Evolutionary conservation across 2,888 invertebrate species (phyloP), one percentile per base, ranked within the genome.

Genomic region (Amblyjoppa proteus): DNA sequence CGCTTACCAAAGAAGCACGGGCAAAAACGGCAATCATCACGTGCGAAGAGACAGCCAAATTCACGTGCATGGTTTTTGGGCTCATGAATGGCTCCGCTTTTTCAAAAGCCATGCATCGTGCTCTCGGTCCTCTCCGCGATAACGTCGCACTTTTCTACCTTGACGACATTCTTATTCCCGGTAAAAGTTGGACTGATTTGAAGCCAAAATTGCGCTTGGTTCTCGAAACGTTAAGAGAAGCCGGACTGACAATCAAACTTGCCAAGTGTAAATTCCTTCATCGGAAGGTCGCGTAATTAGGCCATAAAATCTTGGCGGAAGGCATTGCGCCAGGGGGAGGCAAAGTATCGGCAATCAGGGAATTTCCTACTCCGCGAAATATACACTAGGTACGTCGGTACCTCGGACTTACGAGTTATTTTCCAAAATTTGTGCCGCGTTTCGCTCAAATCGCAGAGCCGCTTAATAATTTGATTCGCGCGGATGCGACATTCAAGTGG

Each of bases 181-280:
- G 61, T 45, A 75, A 25, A 16, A 70, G 82, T 6, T 91, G 89
- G 88, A 38, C 79, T 0, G 89, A 91, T 20, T 88, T 92, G 75
- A 20, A n/a, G 5, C 31, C 31, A 6, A 38, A 45, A 13, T 25
- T 77, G 2, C 9, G 9, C 2, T 7, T n/a, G 0, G 77, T 77
- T 13, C 38, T 69, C 3, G 56, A 68, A 0, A 68, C 77, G 9
- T 56, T 77, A 2, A 4, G 68, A 9, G n/a, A 41, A 6, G 89
- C 89, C 0, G 86, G 89, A 1, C 78, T 92, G 6, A 92, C 90
- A 0, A 69, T 93, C 1, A 91, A 91, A 71, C 74, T 89, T 0
- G 74, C 45, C 0, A 92, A 93, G 80, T 91, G 91, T 66, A 61
- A 84, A 9, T 91, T 93, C 83, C 88, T 87, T 0, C 74, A 85